Evolutionary conservation across 2,888 invertebrate genomes (phyloP), one percentile per base, ranked within the genome.

Genomic region (Fabriciana adippe): DNA sequence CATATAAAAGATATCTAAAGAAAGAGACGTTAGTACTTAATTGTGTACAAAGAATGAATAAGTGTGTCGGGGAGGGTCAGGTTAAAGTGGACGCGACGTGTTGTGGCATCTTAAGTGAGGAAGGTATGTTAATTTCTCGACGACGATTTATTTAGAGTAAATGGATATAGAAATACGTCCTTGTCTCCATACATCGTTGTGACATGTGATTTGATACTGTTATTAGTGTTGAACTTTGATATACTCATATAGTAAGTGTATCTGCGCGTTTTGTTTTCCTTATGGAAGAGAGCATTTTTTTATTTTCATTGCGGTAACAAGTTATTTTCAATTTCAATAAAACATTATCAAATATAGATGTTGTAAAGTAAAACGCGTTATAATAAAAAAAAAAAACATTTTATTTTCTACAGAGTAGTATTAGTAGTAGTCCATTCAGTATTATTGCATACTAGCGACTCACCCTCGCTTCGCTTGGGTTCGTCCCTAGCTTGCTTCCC

Each of bases 61-160:
- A 16, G 51, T 31, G 67, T 56, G 67, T 56, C 55, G 50, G 69
- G 70, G 77, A 57, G 75, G 82, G 66, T 79, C 81, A 69, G 50
- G 62, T 41, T 69, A 72, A 73, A 76, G 50, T 79, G 81, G 84
- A 16, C 71, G 66, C 35, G 48, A 13, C 41, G 63, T 70, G 75
- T 74, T 71, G 74, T 74, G 79, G 79, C 83, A 82, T 82, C 77
- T 84, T 82, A 83, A 87, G 83, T 83, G 85, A 78, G 82, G 80
- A 78, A 83, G 82, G 85, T 82, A 86, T 86, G 86, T 88, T 88
- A 88, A 88, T 88, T 85, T 79, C 71, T 72, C 70, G 64, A 70
- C 51, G 69, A 81, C 80, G 80, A 85, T 86, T 86, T 87, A 86
- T 87, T 86, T 84, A 53, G 57, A 64, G 61, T 51, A 65, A 70